Evolutionary conservation across 1,140 invertebrate species (phyloP).

Genomic region (Listronotus bonariensis): DNA sequence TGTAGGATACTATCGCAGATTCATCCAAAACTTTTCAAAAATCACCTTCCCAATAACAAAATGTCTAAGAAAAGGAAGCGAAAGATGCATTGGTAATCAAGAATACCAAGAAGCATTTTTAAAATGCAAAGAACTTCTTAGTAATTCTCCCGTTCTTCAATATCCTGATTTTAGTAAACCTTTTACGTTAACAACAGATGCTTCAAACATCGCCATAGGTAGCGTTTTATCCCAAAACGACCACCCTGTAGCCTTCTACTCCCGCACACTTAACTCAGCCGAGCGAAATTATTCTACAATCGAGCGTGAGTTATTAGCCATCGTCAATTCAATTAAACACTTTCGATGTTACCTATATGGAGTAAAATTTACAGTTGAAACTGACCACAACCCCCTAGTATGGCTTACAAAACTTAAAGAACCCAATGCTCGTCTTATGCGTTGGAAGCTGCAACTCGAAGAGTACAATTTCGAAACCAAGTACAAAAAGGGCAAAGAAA

Average conservation of each 20-base stretch:
- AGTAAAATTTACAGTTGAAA: conserved; percentile 33
- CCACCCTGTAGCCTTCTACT: conserved; percentile 49
- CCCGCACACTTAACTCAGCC: conserved; percentile 45
- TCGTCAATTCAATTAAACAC: conserved; percentile 24
- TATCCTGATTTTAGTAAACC: too few species aligned
- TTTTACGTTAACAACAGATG: conserved; percentile 52
- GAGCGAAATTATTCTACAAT: conserved; percentile 46
- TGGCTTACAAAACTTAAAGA: conserved; percentile 55
- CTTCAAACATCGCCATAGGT: conserved; percentile 50
- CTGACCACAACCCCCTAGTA: conserved; percentile 37
- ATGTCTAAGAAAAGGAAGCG: conserved; percentile 45
- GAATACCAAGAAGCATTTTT: conserved; percentile 37
- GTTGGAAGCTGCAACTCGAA: conserved; percentile 54
- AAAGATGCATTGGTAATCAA: background rate
- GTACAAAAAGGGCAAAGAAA: conserved; percentile 21
- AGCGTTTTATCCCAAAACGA: conserved; percentile 51
- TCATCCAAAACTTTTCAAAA: conserved; percentile 29
- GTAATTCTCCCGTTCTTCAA: too few species aligned
- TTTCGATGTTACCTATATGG: conserved; percentile 41
- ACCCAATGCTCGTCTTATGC: conserved; percentile 52
- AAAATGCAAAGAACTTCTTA: conserved; percentile 44
- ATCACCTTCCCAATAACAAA: conserved; percentile 5
- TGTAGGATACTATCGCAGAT: conserved; percentile 33
- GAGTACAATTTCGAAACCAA: conserved; percentile 57
- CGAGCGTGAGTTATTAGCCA: conserved; percentile 48